A percentile compares a stretch with the other conserved stretches of the same genome.
Evolutionary conservation across 1,140 invertebrate species (phyloP).

Genomic region (Nilaparvata lugens): DNA sequence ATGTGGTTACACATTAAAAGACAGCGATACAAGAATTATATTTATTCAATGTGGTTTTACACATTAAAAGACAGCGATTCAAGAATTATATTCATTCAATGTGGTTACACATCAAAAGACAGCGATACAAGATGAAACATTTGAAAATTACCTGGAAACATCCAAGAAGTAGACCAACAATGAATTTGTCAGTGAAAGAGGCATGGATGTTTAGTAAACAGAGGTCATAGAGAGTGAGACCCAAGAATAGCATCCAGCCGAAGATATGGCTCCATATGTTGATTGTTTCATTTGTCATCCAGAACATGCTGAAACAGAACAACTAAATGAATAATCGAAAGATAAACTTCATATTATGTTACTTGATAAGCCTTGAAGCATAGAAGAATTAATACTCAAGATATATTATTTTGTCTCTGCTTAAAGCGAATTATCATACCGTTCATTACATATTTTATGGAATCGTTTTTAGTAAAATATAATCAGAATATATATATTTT

Average conservation of each 20-base stretch:
- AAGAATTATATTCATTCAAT: no score
- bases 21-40: no score
- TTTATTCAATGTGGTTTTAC: no score
- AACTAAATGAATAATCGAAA: constrained; percentile 15
- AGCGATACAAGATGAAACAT: no score
- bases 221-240: constrained; percentile 75
- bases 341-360: no score
- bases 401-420: neutral
- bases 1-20: no score
- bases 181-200: constrained; percentile 68
- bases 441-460: neutral
- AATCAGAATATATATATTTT: neutral
- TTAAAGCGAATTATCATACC: neutral
- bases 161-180: constrained; percentile 68
- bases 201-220: constrained; percentile 68
- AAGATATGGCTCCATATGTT: constrained; percentile 96
- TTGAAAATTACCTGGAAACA: constrained; percentile 70
- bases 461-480: neutral
- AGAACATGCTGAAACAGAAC: constrained; percentile 65
- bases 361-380: no score
- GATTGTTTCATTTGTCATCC: constrained; percentile 95
- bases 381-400: constrained; percentile 8
- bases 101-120: no score
- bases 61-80: no score
- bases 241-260: constrained; percentile 80